phyloP scores from a whole-genome alignment of 2,113 vertebrate genomes.

The Saguinus imperator region DNA sequence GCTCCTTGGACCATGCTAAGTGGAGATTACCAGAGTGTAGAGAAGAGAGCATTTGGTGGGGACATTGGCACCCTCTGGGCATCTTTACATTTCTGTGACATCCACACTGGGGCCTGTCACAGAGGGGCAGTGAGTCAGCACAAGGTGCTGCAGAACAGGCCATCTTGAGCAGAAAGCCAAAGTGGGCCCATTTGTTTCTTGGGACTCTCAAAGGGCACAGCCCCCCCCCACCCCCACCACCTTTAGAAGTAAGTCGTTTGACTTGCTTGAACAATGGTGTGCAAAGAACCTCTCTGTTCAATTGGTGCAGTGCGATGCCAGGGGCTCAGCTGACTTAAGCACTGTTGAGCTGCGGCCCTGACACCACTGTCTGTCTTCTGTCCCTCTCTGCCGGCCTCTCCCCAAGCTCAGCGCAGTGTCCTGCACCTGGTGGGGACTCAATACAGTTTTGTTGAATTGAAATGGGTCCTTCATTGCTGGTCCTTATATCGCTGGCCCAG shows the following conservation, averaged over 20 bases:
- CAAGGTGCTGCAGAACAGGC: neutral
- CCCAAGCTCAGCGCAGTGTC: neutral
- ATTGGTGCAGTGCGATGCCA: neutral
- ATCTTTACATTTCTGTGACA: neutral
- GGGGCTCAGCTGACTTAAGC: neutral
- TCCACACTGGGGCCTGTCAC: neutral
- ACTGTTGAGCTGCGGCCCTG: neutral
- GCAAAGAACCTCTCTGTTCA: conserved; percentile 27
- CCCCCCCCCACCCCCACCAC: accelerated
- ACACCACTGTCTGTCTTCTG: neutral
- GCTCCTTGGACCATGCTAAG: accelerated
- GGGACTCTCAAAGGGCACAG: neutral
- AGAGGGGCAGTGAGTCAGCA: neutral
- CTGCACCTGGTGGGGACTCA: conserved; percentile 61
- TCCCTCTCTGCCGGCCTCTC: neutral
- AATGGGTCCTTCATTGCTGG: conserved; percentile 54
- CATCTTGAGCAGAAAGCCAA: neutral
- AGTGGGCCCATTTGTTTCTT: neutral
- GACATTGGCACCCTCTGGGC: neutral
- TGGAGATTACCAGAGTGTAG: neutral
- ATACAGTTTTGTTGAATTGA: conserved; percentile 60
- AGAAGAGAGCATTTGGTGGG: neutral
- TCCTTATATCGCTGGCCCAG: neutral
- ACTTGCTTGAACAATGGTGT: neutral
- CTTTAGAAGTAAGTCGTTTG: neutral